Conservation (phyloP, 2,888 invertebrate species). For the Drosophila neotestacea region DNA sequence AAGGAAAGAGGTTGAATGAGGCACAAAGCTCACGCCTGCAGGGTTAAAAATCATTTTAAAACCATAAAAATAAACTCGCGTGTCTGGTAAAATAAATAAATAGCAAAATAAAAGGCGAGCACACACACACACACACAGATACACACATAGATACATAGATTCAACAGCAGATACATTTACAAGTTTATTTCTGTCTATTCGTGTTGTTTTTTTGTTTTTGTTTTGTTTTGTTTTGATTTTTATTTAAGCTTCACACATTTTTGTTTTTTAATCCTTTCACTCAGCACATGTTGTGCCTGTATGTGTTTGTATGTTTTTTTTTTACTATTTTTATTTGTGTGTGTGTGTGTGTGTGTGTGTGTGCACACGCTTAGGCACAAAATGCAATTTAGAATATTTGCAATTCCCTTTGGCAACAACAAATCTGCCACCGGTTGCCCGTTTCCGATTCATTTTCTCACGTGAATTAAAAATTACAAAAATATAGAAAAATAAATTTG, state of each 20-base stretch:
- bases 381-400: conserved; percentile 80
- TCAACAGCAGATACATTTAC: conserved; percentile 13
- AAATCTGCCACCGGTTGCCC: conserved; percentile 50
- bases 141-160: conserved; percentile 5
- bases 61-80: conserved; percentile 81
- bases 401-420: conserved; percentile 73
- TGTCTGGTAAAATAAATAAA: conserved; percentile 77
- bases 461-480: conserved; percentile 26
- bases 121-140: conserved; percentile 22
- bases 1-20: conserved; percentile 4
- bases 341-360: conserved; percentile 37
- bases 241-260: conserved; percentile 76
- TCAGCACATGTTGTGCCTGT: conserved; percentile 53
- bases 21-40: conserved; percentile 16
- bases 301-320: conserved; percentile 12
- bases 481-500: conserved; percentile 2
- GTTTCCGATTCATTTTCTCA: conserved; percentile 30
- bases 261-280: conserved; percentile 73
- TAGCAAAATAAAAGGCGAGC: conserved; percentile 55
- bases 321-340: conserved; percentile 23
- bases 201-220: not conserved
- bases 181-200: conserved; percentile 34
- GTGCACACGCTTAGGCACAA: conserved; percentile 56
- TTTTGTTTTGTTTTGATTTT: conserved; percentile 55
- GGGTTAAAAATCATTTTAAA: conserved; percentile 81